Evolutionary conservation across 2,888 invertebrate species (phyloP), one percentile per base, ranked within the genome.

Genomic region (Temnothorax unifasciatus): DNA sequence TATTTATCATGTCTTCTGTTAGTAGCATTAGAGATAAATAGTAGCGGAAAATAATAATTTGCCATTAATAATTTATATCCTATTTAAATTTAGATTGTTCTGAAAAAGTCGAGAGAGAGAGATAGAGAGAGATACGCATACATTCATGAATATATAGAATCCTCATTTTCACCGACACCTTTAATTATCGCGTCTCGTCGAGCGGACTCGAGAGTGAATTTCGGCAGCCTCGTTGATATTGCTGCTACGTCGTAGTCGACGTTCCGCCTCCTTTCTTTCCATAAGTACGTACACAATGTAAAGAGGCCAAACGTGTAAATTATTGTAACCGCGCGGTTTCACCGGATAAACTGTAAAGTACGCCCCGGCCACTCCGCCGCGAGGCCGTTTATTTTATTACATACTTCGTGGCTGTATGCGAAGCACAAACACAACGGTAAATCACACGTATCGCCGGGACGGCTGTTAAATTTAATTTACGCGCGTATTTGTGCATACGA

Each of bases 391-490:
- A 89, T 91, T 93, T 94, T 92, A 93, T 94, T 92, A 92, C 87
- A 82, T 84, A 82, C 91, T 92, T 91, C 85, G 88, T 85, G 89
- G 91, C 91, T 88, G 90, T 90, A 90, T 89, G 91, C 87, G 90
- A 89, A 92, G 91, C 86, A 89, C 92, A 92, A 93, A 92, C 92
- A 92, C 90, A 92, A 90, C 93, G 90, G 92, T 92, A 92, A 92
- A 93, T 93, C 93, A 92, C 89, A 89, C 90, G 90, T 92, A 92
- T 93, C 92, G 90, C 91, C 90, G 88, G 84, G 64, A 57, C 76
- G 90, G 89, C 87, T 90, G 92, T 92, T 92, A 92, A 93, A 93
- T 93, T 93, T 93, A 91, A 93, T 93, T 93, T 92, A 92, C 92
- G 90, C 90, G 88, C 90, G 91, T 93, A 92, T 93, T 92, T 93